Conservation (phyloP, 1,140 invertebrate genomes). For the Heliconius congener region DNA sequence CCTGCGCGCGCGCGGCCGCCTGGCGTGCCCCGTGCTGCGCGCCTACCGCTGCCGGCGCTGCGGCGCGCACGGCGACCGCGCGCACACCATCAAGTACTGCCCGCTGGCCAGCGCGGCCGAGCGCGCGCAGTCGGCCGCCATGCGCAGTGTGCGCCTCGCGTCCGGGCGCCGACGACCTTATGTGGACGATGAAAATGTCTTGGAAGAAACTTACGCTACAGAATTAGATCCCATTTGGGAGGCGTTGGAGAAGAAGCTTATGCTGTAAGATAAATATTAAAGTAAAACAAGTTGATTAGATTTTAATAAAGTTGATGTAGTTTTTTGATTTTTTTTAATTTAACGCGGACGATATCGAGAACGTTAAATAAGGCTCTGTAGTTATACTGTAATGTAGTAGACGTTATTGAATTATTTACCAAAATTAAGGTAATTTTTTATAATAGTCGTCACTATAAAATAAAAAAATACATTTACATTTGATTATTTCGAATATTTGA, state of each 20-base stretch:
- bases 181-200: neutral
- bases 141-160: conserved; percentile 60
- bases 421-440: too few relatives aligned
- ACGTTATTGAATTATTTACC: neutral
- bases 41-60: conserved; percentile 87
- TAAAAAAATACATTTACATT: too few relatives aligned
- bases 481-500: neutral
- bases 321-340: neutral
- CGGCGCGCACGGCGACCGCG: conserved; percentile 84
- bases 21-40: conserved; percentile 86
- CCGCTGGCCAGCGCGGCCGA: conserved; percentile 72
- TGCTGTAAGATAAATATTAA: conserved; percentile 38
- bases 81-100: conserved; percentile 91
- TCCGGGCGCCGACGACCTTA: conserved; percentile 42
- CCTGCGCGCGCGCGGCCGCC: conserved; percentile 83
- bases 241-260: conserved; percentile 58
- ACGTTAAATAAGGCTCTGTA: neutral
- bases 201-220: neutral
- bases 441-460: too few relatives aligned
- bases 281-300: too few relatives aligned
- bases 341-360: neutral
- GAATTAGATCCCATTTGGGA: conserved; percentile 63
- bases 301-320: too few relatives aligned
- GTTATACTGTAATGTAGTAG: too few relatives aligned
- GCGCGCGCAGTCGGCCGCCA: conserved; percentile 51